phyloP scores from a whole-genome alignment of 2,888 invertebrate genomes.

The Galerucella calmariensis region DNA sequence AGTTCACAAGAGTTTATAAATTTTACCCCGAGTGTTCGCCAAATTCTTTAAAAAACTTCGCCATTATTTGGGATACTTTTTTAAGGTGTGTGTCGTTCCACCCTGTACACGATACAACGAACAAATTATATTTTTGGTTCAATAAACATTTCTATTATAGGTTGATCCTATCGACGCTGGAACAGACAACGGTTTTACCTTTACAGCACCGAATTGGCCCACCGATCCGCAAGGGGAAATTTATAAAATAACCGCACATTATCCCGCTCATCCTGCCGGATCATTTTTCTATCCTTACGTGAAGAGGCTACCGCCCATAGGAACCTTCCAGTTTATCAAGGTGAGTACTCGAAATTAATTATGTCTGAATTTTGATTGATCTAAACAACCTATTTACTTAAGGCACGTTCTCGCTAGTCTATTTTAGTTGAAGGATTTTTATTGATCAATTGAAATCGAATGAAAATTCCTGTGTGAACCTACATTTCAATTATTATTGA shows the following conservation, averaged over 20 bases:
- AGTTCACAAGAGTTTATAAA: not conserved
- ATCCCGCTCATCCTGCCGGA: constrained; percentile 91
- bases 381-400: too few species aligned
- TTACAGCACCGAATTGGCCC: constrained; percentile 97
- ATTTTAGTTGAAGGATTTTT: too few species aligned
- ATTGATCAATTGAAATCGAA: too few species aligned
- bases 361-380: too few species aligned
- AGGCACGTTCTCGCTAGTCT: too few species aligned
- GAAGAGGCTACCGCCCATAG: constrained; percentile 88
- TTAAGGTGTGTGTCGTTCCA: not conserved
- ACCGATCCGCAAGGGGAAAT: constrained; percentile 90
- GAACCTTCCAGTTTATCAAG: constrained; percentile 91
- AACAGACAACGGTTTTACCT: constrained; percentile 94
- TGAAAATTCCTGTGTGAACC: too few species aligned
- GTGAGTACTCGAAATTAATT: constrained; percentile 65
- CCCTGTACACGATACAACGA: not conserved
- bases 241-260: constrained; percentile 87
- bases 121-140: constrained; percentile 1
- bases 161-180: constrained; percentile 93
- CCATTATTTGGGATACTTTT: too few species aligned
- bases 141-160: constrained; percentile 62
- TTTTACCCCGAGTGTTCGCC: not conserved
- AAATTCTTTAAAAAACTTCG: too few species aligned
- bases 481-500: too few species aligned
- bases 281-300: constrained; percentile 94